Evolutionary conservation across 2,113 vertebrate genomes (phyloP).

Genomic region (Dasypus novemcinctus): DNA sequence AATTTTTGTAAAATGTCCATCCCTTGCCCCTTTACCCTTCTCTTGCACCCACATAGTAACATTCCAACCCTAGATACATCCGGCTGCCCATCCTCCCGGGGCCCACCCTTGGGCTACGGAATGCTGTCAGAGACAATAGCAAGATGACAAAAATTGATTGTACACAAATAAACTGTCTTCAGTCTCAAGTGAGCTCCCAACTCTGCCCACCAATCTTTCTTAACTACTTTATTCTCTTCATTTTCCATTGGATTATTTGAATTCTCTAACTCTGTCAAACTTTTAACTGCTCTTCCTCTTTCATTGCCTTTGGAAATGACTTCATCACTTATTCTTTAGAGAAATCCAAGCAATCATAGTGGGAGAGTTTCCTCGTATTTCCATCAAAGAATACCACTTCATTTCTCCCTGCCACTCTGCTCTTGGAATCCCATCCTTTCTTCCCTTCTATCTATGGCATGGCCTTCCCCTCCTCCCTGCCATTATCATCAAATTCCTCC

Average conservation of each 20-base stretch:
- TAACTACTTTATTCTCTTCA: not conserved
- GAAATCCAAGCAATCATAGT: not conserved
- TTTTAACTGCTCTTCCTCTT: not conserved
- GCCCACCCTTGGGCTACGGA: not conserved
- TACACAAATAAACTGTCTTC: not conserved
- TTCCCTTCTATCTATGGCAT: not conserved
- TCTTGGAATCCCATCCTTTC: not conserved
- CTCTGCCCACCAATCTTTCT: not conserved
- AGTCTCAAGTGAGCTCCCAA: not conserved
- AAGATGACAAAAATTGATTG: not conserved
- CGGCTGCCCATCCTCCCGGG: no score
- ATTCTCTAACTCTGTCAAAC: not conserved
- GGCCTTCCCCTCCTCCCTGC: not conserved
- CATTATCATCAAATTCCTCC: not conserved
- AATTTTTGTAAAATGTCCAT: not conserved
- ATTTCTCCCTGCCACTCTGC: not conserved
- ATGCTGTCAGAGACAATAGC: not conserved
- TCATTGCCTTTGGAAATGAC: not conserved
- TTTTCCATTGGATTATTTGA: not conserved
- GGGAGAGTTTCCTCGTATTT: not conserved
- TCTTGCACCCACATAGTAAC: not conserved
- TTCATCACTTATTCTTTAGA: not conserved
- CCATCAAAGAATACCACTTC: not conserved
- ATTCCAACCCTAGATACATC: not conserved
- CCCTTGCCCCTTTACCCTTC: not conserved